A percentile compares a stretch with the other conserved stretches of the same genome.
Evolutionary conservation across 2,113 vertebrate genomes (phyloP).

Genomic region (Paramisgurnus dabryanus): DNA sequence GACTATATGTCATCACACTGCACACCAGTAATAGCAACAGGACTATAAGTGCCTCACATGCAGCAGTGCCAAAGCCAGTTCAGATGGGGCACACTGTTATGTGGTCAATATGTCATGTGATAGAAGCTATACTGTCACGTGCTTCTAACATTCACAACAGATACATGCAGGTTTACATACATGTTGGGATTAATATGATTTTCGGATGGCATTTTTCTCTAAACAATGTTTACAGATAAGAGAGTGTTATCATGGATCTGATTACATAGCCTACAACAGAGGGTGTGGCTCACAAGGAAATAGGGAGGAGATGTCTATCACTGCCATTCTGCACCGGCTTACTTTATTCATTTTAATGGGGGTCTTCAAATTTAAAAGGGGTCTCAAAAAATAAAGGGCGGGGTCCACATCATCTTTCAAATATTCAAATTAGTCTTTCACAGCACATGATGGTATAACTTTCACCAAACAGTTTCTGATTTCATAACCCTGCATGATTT

Average conservation of each 20-base stretch:
- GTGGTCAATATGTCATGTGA: slow-evolving; percentile 29
- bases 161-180: neutral
- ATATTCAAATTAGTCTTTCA: neutral
- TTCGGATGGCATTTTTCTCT: neutral
- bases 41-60: slow-evolving; percentile 5
- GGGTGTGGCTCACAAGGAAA: slow-evolving; percentile 44
- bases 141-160: neutral
- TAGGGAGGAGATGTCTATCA: neutral
- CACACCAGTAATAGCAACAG: slow-evolving; percentile 42
- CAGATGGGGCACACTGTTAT: slow-evolving; percentile 22
- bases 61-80: slow-evolving; percentile 32
- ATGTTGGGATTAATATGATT: neutral
- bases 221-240: slow-evolving; percentile 39
- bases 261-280: slow-evolving; percentile 44
- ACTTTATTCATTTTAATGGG: neutral
- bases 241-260: slow-evolving; percentile 33
- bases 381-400: neutral
- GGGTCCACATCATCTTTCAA: neutral
- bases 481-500: neutral
- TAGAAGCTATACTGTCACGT: slow-evolving; percentile 7
- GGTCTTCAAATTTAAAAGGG: neutral
- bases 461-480: neutral
- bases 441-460: neutral
- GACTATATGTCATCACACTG: neutral
- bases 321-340: slow-evolving; percentile 7